Base-by-base conservation (phyloP, 2,797 vertebrate genomes). In the Discoglossus pictus region DNA sequence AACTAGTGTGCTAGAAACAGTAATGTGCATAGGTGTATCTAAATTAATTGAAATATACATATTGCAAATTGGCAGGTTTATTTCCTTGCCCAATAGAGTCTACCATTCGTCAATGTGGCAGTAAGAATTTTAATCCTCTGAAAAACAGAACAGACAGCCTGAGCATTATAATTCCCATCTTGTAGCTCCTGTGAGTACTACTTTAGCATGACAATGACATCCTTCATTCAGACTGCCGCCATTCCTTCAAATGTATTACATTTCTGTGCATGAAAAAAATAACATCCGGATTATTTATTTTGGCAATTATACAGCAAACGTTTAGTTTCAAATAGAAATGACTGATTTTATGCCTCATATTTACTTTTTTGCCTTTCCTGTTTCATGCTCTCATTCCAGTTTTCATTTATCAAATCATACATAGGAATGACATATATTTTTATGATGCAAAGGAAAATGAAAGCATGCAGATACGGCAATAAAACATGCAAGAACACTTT, bases 261-360 rank as follows among this genome's bases (percentile, higher is more conserved):
- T 56, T 60, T 52, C 55, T 46, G 31, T 63, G 34, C 11, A 36
- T 58, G 56, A 62, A 70, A 56, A n/a, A 55, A 42, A 58, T 20
- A 64, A 65, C 61, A 59, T 65, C 20, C 38, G n/a, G 24, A 36
- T 18, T 71, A 46, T 71, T 71, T 65, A 52, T 46, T 23, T 65
- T 71, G 68, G 68, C 68, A 27, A 4, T 13, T 7, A 21, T 55
- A 64, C 61, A 64, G 53, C 60, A 51, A 71, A 43, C 10, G 31
- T 50, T 71, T 53, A 58, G 68, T 71, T 64, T 71, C 46, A 71
- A 71, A 61, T 65, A 25, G 61, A 71, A 64, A 58, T 52, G 36
- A 64, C 53, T 65, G 44, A 65, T 65, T 64, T 71, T 62, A 70
- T 36, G 53, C 51, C 46, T 55, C 61, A 58, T 71, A 58, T 64